These are phyloP conservation scores for Cossypha caffra DNA, from an alignment of 2,797 vertebrate genomes.

Conservation along the genomic window DNA sequence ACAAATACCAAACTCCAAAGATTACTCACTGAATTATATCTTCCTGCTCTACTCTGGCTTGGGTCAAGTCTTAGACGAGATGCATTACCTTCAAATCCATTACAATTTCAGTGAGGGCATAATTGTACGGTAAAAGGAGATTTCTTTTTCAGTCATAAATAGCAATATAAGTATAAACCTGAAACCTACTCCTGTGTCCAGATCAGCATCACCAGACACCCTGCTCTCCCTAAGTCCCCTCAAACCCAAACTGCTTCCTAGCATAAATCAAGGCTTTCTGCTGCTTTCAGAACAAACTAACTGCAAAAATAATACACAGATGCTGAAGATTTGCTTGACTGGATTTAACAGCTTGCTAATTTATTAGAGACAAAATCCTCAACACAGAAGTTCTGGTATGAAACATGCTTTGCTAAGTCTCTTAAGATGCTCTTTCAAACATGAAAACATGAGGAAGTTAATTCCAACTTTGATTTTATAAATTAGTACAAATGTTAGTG, in stretches of 20 bases:
- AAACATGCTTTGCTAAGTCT: not conserved
- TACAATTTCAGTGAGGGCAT: not conserved
- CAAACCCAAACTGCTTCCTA: not conserved
- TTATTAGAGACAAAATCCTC: not conserved
- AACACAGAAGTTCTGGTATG: not conserved
- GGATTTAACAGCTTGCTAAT: not conserved
- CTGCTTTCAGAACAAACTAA: not conserved
- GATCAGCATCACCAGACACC: not conserved
- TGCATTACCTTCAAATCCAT: not conserved
- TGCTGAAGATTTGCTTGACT: not conserved
- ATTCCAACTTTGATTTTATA: not conserved
- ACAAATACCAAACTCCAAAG: not conserved
- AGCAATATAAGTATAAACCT: not conserved
- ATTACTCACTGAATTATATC: not conserved
- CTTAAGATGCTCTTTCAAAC: not conserved
- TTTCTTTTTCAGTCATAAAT: not conserved
- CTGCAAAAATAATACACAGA: not conserved
- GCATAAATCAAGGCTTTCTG: not conserved
- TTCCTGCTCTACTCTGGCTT: not conserved
- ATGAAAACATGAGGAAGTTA: not conserved
- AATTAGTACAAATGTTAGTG: conserved; percentile 5
- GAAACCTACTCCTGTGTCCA: not conserved
- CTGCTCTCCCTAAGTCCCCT: not conserved
- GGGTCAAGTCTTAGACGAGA: not conserved
- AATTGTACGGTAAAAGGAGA: not conserved